Conservation (phyloP, 2,888 invertebrate genomes). For the Acleris emargana region DNA sequence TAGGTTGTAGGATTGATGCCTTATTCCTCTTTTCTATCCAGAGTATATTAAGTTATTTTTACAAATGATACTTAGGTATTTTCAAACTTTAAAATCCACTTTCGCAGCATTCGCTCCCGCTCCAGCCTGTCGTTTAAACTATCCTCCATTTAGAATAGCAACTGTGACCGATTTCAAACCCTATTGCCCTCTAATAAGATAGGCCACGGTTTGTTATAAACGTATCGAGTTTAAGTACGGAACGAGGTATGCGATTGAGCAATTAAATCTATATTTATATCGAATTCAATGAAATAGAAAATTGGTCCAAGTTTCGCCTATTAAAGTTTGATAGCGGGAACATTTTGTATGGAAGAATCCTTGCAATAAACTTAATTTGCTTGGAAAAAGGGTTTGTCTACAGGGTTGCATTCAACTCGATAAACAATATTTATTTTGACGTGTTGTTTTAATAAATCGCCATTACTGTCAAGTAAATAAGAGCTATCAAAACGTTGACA, state of each 20-base stretch:
- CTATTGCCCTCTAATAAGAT: conserved; percentile 27
- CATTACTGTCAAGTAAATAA: no score
- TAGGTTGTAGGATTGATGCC: no score
- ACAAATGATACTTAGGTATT: no score
- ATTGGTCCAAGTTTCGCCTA: conserved; percentile 9
- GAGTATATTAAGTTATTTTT: no score
- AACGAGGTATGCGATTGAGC: conserved; percentile 25
- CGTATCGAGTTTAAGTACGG: background rate
- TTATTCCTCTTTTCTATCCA: no score
- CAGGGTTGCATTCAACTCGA: no score
- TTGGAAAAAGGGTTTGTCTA: no score
- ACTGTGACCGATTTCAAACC: conserved; percentile 19
- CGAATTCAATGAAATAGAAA: conserved; percentile 21
- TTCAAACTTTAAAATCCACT: background rate
- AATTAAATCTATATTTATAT: conserved; percentile 25
- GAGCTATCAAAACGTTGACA: no score
- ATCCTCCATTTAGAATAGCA: background rate
- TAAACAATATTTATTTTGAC: no score
- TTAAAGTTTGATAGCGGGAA: background rate
- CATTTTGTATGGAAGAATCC: background rate
- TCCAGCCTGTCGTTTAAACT: conserved; percentile 1
- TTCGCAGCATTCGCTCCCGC: background rate
- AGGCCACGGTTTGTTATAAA: conserved; percentile 20
- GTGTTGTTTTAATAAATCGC: no score
- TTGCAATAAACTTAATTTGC: no score